These are phyloP conservation scores for Aramus guarauna DNA, from an alignment of 2,113 vertebrate genomes.

Conservation along the genomic window DNA sequence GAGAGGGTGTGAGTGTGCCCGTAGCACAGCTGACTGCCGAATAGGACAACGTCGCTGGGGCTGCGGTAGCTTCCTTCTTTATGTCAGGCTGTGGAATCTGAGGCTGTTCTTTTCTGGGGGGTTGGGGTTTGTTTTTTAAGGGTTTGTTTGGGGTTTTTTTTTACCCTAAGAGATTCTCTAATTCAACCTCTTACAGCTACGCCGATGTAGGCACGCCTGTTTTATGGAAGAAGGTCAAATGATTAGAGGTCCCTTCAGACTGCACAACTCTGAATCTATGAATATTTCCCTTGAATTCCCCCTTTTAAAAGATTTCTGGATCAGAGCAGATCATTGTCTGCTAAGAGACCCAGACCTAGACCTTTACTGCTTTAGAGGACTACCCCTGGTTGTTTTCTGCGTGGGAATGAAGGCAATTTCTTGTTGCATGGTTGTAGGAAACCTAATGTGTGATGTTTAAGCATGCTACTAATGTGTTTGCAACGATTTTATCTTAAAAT, in stretches of 20 bases:
- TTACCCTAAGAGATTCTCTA: not conserved
- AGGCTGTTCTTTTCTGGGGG: not conserved
- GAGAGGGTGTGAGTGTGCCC: not conserved
- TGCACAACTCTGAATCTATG: not conserved
- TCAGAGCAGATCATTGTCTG: not conserved
- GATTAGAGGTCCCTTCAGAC: constrained; percentile 10
- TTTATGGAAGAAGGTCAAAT: constrained; percentile 5
- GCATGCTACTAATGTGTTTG: not conserved
- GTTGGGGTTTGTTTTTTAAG: fast-evolving
- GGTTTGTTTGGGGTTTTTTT: not conserved
- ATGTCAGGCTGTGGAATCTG: not conserved
- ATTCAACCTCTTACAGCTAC: not conserved
- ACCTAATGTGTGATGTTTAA: not conserved
- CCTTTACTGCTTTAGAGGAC: not conserved
- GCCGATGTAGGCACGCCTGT: fast-evolving
- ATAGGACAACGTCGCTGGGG: not conserved
- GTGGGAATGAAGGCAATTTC: not conserved
- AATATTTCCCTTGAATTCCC: not conserved
- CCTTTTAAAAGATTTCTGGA: constrained; percentile 2
- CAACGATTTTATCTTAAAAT: not conserved
- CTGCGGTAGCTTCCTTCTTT: not conserved
- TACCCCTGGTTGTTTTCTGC: not conserved
- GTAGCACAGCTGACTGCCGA: not conserved
- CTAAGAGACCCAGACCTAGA: not conserved
- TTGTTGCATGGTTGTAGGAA: not conserved